Percentiles rank a stretch among this genome's conserved stretches.
Conservation (phyloP, 92 coral and sea anemone species). For the Porites divaricata region DNA sequence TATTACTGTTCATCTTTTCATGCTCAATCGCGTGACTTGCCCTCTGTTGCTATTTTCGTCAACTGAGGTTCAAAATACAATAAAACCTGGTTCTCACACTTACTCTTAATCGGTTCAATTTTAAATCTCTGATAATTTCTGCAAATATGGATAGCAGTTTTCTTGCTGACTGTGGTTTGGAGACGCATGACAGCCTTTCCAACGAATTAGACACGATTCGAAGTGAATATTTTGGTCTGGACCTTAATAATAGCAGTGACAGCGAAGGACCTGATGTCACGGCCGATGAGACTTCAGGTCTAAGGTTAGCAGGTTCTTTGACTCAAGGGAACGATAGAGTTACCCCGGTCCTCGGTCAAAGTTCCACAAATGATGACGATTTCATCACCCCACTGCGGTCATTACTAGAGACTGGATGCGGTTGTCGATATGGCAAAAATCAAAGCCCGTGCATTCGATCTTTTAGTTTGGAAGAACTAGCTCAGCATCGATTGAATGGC, state of each 20-base stretch:
- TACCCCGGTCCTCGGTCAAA: conserved; percentile 23
- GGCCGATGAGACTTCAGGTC: conserved; percentile 13
- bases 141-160: too few relatives aligned
- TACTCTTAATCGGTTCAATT: too few relatives aligned
- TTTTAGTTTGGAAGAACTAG: conserved; percentile 17
- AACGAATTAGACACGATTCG: conserved; percentile 35
- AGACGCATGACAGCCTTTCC: conserved; percentile 21
- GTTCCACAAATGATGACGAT: conserved; percentile 18
- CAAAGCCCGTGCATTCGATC: conserved; percentile 1
- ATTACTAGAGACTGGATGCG: conserved; percentile 29
- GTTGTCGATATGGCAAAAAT: conserved; percentile 21
- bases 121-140: too few relatives aligned
- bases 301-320: neutral
- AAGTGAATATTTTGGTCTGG: conserved; percentile 25
- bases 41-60: neutral
- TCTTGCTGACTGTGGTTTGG: conserved; percentile 6
- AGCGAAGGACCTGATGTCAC: conserved; percentile 6
- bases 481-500: conserved; percentile 35
- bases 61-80: too few relatives aligned
- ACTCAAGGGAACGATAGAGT: conserved; percentile 18
- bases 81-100: too few relatives aligned
- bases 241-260: conserved; percentile 1
- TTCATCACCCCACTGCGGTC: conserved; percentile 11
- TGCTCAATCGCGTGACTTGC: conserved; percentile 6
- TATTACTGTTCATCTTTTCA: neutral